Evolutionary conservation across 2,797 vertebrate species (phyloP), one percentile per base, ranked within the genome.

Genomic region (Helicolenus hilgendorfi): DNA sequence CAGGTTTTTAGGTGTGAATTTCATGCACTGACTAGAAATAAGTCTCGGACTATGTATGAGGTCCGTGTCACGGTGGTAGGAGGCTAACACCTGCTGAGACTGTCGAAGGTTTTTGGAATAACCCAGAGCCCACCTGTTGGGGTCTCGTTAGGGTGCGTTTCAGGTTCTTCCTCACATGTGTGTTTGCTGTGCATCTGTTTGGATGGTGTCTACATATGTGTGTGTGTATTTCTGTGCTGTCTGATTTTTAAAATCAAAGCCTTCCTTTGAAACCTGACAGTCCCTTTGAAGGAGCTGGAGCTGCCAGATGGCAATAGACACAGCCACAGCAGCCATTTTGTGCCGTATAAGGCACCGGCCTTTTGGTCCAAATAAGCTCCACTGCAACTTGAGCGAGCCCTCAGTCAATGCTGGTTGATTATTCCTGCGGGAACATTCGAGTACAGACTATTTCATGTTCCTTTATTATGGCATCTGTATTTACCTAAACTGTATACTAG

Each of bases 211-310:
- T 67, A 22, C 64, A 64, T 49, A 6, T 58, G 5, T 6, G 8
- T 60, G 53, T 33, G 13, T 64, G 62, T 35, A 14, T 72, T 5
- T 68, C 53, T 45, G 72, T 68, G 14, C 68, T 55, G 75, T 80
- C 72, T 79, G 86, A 89, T 83, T 78, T 76, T 53, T 86, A 91
- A 45, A 45, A 94, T 96, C 93, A 96, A 92, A 96, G 89, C 84
- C 65, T 83, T 91, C 87, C 87, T 94, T 87, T 94, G 94, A 95
- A 87, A 86, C 29, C 53, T 77, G 88, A 70, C 70, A 13, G 85
- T 20, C 83, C 86, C 92, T 96, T 96, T 95, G 93, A 96, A 95
- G 93, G 90, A 56, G 84, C 45, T 1, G 35, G 45, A 82, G 83
- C 86, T 81, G 84, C 87, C 94, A 96, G 93, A 92, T 96, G 95